Conservation (phyloP, 2,888 invertebrate species). For the Ochlodes sylvanus region DNA sequence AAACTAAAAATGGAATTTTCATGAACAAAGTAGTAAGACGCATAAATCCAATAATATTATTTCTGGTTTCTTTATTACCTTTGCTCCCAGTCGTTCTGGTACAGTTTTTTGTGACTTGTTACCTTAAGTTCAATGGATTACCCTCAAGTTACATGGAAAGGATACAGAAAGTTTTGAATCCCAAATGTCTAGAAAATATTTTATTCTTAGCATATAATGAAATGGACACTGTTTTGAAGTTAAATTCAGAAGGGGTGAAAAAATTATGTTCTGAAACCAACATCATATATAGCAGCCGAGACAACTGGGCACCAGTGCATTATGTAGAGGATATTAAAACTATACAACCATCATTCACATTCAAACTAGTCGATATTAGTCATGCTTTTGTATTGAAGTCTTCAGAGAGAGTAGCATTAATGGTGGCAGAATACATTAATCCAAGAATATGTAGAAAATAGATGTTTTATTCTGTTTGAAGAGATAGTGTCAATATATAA, state of each 20-base stretch:
- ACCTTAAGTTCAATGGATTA: constrained; percentile 81
- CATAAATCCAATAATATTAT: constrained; percentile 59
- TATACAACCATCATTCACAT: constrained; percentile 60
- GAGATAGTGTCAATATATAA: too few relatives aligned
- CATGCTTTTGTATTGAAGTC: constrained; percentile 93
- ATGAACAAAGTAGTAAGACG: constrained; percentile 86
- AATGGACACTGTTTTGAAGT: constrained; percentile 89
- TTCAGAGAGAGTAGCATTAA: constrained; percentile 83
- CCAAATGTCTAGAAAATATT: constrained; percentile 86
- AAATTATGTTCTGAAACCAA: constrained; percentile 84
- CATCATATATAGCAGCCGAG: constrained; percentile 91
- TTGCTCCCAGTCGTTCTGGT: constrained; percentile 83
- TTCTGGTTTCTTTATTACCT: constrained; percentile 69
- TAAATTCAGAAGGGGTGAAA: constrained; percentile 87
- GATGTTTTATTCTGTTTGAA: not conserved
- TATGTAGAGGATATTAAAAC: constrained; percentile 87
- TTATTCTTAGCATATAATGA: constrained; percentile 91
- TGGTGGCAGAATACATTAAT: constrained; percentile 63
- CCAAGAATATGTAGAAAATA: constrained; percentile 15
- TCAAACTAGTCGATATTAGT: constrained; percentile 67
- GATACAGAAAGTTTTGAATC: constrained; percentile 84
- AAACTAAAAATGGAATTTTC: constrained; percentile 89
- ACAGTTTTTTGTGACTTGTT: constrained; percentile 79
- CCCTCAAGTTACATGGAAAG: constrained; percentile 78
- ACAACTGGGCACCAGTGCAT: constrained; percentile 93